These are phyloP conservation scores for Coregonus clupeaformis DNA, from an alignment of 2,113 vertebrate genomes.

Conservation along the genomic window DNA sequence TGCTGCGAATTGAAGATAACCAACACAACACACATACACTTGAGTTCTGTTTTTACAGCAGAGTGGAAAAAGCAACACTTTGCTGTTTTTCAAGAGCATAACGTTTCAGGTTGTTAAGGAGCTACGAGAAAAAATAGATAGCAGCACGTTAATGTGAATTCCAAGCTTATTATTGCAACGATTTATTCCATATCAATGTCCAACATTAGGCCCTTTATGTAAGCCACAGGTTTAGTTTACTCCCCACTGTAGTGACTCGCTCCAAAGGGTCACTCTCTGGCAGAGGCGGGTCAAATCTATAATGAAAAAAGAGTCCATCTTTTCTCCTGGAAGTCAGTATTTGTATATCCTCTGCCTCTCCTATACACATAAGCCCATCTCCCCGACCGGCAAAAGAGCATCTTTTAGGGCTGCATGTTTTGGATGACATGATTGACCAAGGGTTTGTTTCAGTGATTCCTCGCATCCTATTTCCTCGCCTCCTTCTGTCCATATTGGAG, in stretches of 20 bases:
- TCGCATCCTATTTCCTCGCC: too few relatives aligned
- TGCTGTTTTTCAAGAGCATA: not conserved
- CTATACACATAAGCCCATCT: not conserved
- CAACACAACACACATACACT: conserved; percentile 8
- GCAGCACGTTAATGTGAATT: too few relatives aligned
- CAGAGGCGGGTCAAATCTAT: not conserved
- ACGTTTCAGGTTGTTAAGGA: not conserved
- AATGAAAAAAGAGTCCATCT: not conserved
- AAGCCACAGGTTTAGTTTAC: too few relatives aligned
- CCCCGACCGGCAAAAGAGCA: not conserved
- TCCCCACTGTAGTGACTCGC: too few relatives aligned
- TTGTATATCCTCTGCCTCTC: not conserved
- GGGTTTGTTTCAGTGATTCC: not conserved
- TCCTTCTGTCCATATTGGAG: too few relatives aligned
- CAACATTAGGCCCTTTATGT: too few relatives aligned
- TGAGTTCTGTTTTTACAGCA: not conserved
- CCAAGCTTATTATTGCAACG: too few relatives aligned
- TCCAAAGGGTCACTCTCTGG: not conserved
- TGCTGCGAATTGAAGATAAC: conserved; percentile 48
- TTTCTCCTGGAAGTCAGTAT: not conserved
- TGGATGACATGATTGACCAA: not conserved
- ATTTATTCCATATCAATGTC: too few relatives aligned
- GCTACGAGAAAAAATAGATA: not conserved
- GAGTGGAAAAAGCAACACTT: not conserved
- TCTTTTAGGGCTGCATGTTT: not conserved